phyloP scores from a whole-genome alignment of 2,113 vertebrate species.

The Pantherophis guttatus region DNA sequence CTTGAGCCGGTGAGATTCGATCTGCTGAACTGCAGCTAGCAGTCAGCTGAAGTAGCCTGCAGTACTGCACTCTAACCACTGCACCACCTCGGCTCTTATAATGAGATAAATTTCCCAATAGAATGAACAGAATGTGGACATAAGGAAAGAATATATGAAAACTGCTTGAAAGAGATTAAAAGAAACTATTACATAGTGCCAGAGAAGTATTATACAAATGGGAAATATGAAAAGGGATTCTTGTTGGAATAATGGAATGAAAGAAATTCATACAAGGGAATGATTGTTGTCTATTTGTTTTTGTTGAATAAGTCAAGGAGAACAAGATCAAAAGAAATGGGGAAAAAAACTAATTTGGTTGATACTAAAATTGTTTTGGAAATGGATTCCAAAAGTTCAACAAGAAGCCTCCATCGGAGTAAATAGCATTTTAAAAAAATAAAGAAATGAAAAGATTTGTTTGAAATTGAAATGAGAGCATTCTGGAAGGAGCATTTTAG shows the following conservation, averaged over 20 bases:
- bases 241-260: background rate
- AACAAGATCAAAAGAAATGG: background rate
- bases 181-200: background rate
- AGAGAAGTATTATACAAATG: background rate
- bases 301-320: background rate
- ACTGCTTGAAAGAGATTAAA: background rate
- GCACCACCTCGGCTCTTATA: too few relatives aligned
- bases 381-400: background rate
- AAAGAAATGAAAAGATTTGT: background rate
- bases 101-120: background rate
- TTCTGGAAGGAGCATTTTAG: background rate
- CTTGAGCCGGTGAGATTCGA: too few relatives aligned
- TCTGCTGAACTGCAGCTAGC: too few relatives aligned
- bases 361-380: background rate
- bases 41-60: too few relatives aligned
- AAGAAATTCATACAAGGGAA: background rate
- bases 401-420: background rate
- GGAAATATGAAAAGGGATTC: background rate
- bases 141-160: background rate
- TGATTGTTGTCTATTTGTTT: background rate
- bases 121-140: background rate
- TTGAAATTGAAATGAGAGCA: background rate
- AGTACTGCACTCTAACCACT: too few relatives aligned
- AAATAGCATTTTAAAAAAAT: background rate
- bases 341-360: background rate